Conservation (phyloP, 2,888 invertebrate genomes). For the Graphium colonna region DNA sequence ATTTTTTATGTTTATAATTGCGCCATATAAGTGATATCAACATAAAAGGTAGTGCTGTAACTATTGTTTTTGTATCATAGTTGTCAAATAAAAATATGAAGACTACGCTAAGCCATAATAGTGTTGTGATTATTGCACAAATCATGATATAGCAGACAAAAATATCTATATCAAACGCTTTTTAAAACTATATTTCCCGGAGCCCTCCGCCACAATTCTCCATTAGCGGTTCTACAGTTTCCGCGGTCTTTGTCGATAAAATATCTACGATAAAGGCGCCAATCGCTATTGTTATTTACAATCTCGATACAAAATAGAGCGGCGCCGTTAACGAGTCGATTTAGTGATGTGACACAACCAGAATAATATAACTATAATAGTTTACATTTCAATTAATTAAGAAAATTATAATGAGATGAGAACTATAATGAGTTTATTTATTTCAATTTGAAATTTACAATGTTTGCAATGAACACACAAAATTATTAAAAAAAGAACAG, state of each 20-base stretch:
- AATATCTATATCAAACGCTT: background rate
- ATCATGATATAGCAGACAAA: no score
- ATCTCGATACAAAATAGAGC: slow-evolving; percentile 25
- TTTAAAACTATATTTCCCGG: slow-evolving; percentile 3
- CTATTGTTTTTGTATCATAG: no score
- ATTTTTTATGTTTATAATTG: no score
- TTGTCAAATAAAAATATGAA: background rate
- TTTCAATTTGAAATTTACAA: no score
- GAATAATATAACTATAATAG: no score
- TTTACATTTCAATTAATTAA: no score
- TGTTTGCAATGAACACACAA: no score
- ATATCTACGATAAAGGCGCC: slow-evolving; percentile 45
- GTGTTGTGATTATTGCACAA: background rate
- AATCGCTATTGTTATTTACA: slow-evolving; percentile 45
- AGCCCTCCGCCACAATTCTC: slow-evolving; percentile 8
- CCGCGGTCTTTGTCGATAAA: slow-evolving; percentile 38
- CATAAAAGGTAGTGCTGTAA: no score
- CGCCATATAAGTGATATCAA: no score
- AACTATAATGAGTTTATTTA: no score
- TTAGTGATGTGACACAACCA: slow-evolving; percentile 12
- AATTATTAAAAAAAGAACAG: no score
- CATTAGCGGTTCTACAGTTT: slow-evolving; percentile 17
- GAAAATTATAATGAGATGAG: no score
- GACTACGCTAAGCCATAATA: background rate
- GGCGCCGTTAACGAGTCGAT: background rate